Conservation (phyloP, 2,888 invertebrate species). For the Drosophila phalerata region DNA sequence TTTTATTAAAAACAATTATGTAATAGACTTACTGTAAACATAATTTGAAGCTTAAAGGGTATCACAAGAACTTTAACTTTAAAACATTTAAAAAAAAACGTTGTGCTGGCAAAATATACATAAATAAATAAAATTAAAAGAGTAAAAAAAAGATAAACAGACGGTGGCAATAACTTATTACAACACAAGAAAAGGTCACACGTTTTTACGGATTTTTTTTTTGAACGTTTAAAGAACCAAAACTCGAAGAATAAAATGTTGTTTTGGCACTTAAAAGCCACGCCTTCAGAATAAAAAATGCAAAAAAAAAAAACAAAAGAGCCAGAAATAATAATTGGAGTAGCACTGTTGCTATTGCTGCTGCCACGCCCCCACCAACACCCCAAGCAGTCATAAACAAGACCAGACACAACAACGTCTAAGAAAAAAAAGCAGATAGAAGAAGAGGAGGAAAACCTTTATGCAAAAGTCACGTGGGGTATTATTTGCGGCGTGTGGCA, state of each 20-base stretch:
- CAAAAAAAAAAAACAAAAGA: slow-evolving; percentile 9
- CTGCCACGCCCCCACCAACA: slow-evolving; percentile 21
- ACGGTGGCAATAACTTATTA: slow-evolving; percentile 28
- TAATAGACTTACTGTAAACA: too few species aligned
- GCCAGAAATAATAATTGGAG: slow-evolving; percentile 23
- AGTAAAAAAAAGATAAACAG: slow-evolving; percentile 8
- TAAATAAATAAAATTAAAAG: neutral
- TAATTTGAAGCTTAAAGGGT: too few species aligned
- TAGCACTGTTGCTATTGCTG: slow-evolving; percentile 35
- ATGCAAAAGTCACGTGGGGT: slow-evolving; percentile 54
- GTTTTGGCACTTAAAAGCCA: slow-evolving; percentile 51
- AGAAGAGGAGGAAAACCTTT: neutral
- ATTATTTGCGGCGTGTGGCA: slow-evolving; percentile 62
- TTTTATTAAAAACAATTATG: too few species aligned
- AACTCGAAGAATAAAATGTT: slow-evolving; percentile 18
- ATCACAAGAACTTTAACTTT: neutral
- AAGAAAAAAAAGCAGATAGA: slow-evolving; percentile 16
- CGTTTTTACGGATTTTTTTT: neutral
- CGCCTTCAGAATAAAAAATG: slow-evolving; percentile 40
- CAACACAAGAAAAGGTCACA: slow-evolving; percentile 22
- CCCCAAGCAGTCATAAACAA: slow-evolving; percentile 25
- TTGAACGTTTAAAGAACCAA: slow-evolving; percentile 7
- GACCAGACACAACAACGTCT: slow-evolving; percentile 41
- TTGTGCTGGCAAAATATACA: neutral
- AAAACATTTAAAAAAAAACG: neutral